Conservation (phyloP, 2,888 invertebrate species). For the Tridacna gigas region DNA sequence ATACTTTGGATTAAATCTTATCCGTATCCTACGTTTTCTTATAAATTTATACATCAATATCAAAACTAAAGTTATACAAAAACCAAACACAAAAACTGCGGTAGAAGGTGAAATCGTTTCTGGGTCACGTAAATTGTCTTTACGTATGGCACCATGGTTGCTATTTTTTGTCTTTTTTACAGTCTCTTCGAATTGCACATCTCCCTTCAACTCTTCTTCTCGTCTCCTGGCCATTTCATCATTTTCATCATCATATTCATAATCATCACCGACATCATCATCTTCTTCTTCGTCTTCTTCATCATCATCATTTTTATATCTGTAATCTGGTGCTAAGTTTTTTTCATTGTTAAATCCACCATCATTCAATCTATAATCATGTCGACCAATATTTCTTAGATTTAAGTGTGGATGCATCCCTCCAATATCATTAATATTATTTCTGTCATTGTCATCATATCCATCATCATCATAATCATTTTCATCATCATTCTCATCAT, state of each 20-base stretch:
- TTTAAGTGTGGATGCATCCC: constrained; percentile 52
- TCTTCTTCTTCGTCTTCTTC: constrained; percentile 71
- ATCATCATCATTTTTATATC: constrained; percentile 57
- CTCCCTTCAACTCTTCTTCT: constrained; percentile 49
- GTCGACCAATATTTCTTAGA: constrained; percentile 48
- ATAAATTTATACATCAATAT: constrained; percentile 78
- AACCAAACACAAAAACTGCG: constrained; percentile 61
- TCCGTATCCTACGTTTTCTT: constrained; percentile 73
- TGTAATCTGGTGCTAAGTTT: constrained; percentile 49
- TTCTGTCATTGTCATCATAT: constrained; percentile 31
- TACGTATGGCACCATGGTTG: constrained; percentile 23
- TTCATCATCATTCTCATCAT: constrained; percentile 25
- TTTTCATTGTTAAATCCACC: constrained; percentile 43
- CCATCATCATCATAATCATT: constrained; percentile 49
- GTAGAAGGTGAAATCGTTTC: constrained; percentile 24
- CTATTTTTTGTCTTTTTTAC: constrained; percentile 47
- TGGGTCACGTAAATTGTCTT: constrained; percentile 31
- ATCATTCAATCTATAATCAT: constrained; percentile 43
- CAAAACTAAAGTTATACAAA: constrained; percentile 69
- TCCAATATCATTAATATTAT: constrained; percentile 27
- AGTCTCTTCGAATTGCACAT: constrained; percentile 53
- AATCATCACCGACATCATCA: constrained; percentile 64
- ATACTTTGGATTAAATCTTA: constrained; percentile 62
- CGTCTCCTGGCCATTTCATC: constrained; percentile 54
- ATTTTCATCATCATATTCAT: constrained; percentile 68